phyloP scores from a whole-genome alignment of 1,140 invertebrate genomes.

The Drosophila quadrilineata region DNA sequence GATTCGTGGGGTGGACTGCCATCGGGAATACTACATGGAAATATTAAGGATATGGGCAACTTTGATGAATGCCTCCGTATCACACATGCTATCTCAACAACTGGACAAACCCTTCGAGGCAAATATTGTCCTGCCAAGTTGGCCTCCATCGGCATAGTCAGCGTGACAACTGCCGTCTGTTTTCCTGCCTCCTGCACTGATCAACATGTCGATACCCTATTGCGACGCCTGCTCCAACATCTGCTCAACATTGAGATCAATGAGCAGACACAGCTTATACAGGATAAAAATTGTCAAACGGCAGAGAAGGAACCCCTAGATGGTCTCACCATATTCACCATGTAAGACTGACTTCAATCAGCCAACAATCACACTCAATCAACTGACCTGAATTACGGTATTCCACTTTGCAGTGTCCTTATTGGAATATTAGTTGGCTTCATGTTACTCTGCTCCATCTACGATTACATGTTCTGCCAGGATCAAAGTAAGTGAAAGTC shows the following conservation, averaged over 20 bases:
- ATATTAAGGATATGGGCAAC: conserved; percentile 54
- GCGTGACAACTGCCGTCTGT: conserved; percentile 37
- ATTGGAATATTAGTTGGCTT: conserved; percentile 16
- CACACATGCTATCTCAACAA: neutral
- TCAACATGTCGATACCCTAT: conserved; percentile 23
- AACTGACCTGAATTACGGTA: too few relatives aligned
- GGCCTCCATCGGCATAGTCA: neutral
- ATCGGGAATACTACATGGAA: conserved; percentile 45
- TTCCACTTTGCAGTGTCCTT: conserved; percentile 28
- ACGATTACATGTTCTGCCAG: conserved; percentile 42
- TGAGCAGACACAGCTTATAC: neutral
- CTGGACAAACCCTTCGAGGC: conserved; percentile 17
- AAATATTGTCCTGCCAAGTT: conserved; percentile 52
- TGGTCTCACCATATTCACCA: conserved; percentile 36
- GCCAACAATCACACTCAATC: too few relatives aligned
- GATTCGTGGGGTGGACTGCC: conserved; percentile 63
- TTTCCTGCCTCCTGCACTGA: conserved; percentile 44
- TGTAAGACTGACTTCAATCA: conserved; percentile 39
- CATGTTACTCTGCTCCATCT: conserved; percentile 33
- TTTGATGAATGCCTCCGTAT: conserved; percentile 53
- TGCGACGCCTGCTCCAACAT: conserved; percentile 27
- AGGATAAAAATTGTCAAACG: conserved; percentile 21
- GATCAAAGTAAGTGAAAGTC: conserved; percentile 35
- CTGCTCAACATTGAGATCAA: conserved; percentile 12
- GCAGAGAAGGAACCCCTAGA: conserved; percentile 17